Evolutionary conservation across 1,140 invertebrate genomes (phyloP), one percentile per base, ranked within the genome.

Genomic region (Armadillidium nasatum): DNA sequence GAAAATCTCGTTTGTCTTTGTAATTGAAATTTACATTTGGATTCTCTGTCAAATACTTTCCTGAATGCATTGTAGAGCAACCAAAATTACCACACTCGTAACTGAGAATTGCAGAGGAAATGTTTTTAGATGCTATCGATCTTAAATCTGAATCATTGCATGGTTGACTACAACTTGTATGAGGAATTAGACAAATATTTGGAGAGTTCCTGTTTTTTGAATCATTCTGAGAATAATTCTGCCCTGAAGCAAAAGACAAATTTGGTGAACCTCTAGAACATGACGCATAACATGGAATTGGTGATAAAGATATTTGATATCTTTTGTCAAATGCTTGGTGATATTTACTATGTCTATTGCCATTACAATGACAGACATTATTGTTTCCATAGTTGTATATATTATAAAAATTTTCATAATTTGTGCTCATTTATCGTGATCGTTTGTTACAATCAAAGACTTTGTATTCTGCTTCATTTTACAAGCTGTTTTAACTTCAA

Each of bases 21-120:
- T 79, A 50, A 78, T 72, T 10, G 45, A 33, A 33, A 33, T 74
- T 74, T 33, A 43, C 10, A 44, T 50, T 74, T 50, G 44, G 50
- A n/a, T 19, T 74, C 46, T 22, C 50, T 74, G 43, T 21, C 19
- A 66, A 33, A 7, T 15, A 22, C 19, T 21, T 54, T 60, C 66
- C 50, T 23, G 13, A 6, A 10, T 19, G n/a, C 11, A 23, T 15
- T 11, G 10, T 71, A 71, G 69, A 15, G 13, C 22, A 71, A 15
- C 43, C 69, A 15, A 15, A 3, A 71, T 22, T 71, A 19, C 69
- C 69, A 71, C 22, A 71, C 60, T 80, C 79, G 15, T 80, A 80
- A 68, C 79, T 80, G 46, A 80, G 73, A 45, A 80, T 80, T 19
- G 79, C 79, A 7, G 79, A 80, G 46, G 79, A 71, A 13, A 80